Evolutionary conservation across 2,113 vertebrate species (phyloP).

Genomic region (Plecotus auritus): DNA sequence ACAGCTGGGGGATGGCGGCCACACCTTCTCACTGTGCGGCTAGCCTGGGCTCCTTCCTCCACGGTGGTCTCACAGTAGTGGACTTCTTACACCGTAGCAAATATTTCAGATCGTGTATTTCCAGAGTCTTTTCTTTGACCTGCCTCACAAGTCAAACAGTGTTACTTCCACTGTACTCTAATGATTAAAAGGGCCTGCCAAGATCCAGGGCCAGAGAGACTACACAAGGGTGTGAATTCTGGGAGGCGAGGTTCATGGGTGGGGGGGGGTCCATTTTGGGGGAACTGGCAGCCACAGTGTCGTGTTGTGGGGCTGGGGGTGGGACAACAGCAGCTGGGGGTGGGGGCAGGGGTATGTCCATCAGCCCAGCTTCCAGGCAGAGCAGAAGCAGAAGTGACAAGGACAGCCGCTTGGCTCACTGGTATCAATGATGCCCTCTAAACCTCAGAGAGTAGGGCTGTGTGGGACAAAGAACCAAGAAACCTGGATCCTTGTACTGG

Average conservation of each 20-base stretch:
- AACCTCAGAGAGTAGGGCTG: background rate
- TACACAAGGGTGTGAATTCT: background rate
- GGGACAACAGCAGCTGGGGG: background rate
- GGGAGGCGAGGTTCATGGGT: background rate
- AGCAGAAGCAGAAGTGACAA: background rate
- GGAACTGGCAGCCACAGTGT: background rate
- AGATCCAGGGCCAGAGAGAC: background rate
- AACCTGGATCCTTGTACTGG: background rate
- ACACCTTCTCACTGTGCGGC: background rate
- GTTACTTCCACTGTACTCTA: background rate
- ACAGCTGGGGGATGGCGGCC: background rate
- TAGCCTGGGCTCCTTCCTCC: background rate
- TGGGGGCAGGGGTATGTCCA: background rate
- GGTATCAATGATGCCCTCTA: no score
- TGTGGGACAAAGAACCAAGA: background rate
- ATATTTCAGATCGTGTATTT: background rate
- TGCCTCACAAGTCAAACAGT: background rate
- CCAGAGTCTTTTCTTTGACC: background rate
- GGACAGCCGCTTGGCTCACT: background rate
- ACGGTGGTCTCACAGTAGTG: background rate
- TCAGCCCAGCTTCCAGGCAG: background rate
- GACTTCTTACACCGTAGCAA: background rate
- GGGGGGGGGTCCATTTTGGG: no score
- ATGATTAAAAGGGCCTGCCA: background rate
- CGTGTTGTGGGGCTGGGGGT: background rate